phyloP scores from a whole-genome alignment of 1,140 invertebrate genomes.

The Tetramorium alpestre region DNA sequence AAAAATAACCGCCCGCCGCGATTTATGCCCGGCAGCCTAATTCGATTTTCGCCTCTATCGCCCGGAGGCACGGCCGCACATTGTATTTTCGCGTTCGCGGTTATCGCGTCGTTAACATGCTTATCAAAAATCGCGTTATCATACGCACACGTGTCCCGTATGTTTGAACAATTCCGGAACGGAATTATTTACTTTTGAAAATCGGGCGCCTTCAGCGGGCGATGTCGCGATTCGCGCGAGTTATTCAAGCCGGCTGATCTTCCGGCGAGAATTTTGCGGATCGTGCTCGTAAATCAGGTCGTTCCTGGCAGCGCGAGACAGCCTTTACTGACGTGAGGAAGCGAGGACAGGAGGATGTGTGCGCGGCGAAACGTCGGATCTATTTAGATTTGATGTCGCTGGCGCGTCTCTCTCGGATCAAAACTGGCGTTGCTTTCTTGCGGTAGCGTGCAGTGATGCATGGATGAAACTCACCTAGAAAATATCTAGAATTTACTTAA shows the following conservation, averaged over 20 bases:
- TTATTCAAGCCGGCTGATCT: constrained; percentile 41
- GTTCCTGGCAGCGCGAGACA: neutral
- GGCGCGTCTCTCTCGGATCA: constrained; percentile 4
- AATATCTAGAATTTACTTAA: neutral
- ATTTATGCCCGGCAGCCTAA: constrained; percentile 29
- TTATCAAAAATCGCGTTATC: neutral
- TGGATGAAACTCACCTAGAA: neutral
- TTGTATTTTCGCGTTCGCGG: neutral
- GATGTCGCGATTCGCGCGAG: constrained; percentile 36
- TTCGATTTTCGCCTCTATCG: neutral
- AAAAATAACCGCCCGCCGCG: neutral
- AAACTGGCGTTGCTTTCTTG: constrained; percentile 4
- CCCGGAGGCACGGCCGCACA: too few relatives aligned
- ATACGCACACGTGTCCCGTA: neutral
- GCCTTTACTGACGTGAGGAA: constrained; percentile 27
- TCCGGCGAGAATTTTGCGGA: constrained; percentile 35
- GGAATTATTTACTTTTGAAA: neutral
- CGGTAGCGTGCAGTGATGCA: too few relatives aligned
- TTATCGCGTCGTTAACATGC: neutral
- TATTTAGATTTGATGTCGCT: constrained; percentile 60
- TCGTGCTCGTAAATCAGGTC: constrained; percentile 62
- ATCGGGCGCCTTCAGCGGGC: neutral
- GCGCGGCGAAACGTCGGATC: constrained; percentile 10
- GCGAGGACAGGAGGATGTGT: constrained; percentile 3
- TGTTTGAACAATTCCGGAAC: neutral